These are phyloP conservation scores for Stomorhina lunata DNA, from an alignment of 2,888 invertebrate species.

Conservation along the genomic window DNA sequence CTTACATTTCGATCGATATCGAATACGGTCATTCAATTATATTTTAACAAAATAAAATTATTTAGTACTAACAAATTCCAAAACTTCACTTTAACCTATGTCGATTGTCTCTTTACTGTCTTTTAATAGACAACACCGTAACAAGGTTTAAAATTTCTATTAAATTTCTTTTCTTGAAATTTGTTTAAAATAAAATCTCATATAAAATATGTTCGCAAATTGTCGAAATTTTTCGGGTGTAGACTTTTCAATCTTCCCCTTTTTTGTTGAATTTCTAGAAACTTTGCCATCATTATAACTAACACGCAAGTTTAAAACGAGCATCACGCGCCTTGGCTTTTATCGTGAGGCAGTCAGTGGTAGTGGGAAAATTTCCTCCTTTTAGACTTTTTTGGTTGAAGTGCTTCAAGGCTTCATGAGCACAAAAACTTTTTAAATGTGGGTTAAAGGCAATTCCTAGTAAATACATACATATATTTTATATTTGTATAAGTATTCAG, in stretches of 20 bases:
- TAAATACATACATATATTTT: too few species aligned
- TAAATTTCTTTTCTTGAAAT: too few species aligned
- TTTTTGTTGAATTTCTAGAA: not conserved
- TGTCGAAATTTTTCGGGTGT: conserved; percentile 1
- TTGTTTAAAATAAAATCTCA: too few species aligned
- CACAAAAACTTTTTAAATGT: conserved; percentile 30
- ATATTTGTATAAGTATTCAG: not conserved
- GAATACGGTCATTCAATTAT: too few species aligned
- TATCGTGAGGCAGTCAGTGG: not conserved
- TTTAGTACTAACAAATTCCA: too few species aligned
- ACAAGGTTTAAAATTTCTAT: too few species aligned
- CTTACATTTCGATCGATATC: too few species aligned
- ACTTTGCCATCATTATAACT: conserved; percentile 31
- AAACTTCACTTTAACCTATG: too few species aligned
- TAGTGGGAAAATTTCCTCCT: conserved; percentile 1
- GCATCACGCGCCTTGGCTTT: conserved; percentile 69
- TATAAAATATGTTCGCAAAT: not conserved
- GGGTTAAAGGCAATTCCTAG: conserved; percentile 41
- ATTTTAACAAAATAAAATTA: too few species aligned
- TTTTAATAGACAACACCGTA: too few species aligned
- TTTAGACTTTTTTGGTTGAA: conserved; percentile 13
- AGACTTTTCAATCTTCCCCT: not conserved
- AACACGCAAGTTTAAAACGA: conserved; percentile 76
- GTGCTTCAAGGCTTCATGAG: conserved; percentile 13
- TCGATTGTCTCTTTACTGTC: too few species aligned